Base-by-base conservation (phyloP, 1,140 invertebrate species). In the Tenebrio molitor region DNA sequence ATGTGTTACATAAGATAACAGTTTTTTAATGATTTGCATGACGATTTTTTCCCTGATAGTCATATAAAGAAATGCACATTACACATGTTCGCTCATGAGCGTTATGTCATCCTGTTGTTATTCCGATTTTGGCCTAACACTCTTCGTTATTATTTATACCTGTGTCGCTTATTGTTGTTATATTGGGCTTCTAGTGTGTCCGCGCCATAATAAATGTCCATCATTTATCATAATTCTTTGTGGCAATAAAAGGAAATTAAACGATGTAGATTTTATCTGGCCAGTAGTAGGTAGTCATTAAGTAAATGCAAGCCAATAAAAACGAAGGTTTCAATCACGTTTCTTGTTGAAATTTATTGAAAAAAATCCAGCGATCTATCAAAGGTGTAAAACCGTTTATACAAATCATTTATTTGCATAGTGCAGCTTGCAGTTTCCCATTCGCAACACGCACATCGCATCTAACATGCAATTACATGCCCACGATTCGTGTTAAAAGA, bases 1-100 rank as follows among this genome's bases (percentile, higher is more conserved):
- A 58, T 58, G 50, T 58, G 50, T 58, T 58, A 58, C 50, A 58
- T 58, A 58, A 58, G 21, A 39, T 29, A 58, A 29, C n/a, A 58
- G 21, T 58, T 58, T 58, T 58, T 58, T 29, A 58, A 58, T 58
- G 50, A 58, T 58, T 58, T 58, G 50, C 50, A 58, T 58, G 50
- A 29, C 4, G 21, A 58, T 58, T 58, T 58, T 58, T 39, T 39
- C 29, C 23, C 16, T 50, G 44, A 58, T 53, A 53, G 46, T 53
- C 46, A 23, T 53, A 53, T 58, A 25, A 46, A 46, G 50, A 58
- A 23, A 58, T 58, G 50, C 50, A 58, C 50, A 58, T 58, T 58
- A 58, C 50, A 58, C 10, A 58, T 58, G 50, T 58, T 58, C 14
- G 50, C n/a, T 58, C 50, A 29, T 29, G 50, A 29, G 15, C 5